Base-by-base conservation (phyloP, 2,797 vertebrate genomes). In the Cuculus canorus region DNA sequence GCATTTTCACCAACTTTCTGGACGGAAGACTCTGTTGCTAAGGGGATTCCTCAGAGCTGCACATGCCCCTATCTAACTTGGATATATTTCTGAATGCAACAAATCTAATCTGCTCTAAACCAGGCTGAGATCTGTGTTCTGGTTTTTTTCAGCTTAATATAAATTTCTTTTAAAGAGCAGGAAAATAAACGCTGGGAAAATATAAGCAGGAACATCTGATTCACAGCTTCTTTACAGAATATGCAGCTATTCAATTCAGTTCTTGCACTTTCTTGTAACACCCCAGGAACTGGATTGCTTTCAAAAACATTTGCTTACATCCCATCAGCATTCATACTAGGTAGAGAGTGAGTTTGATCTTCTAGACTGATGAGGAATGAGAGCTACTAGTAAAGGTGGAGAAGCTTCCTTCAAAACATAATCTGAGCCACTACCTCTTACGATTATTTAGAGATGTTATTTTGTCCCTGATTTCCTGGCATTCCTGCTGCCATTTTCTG, bases 321-420 rank as follows among this genome's bases (percentile, higher is more conserved):
- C 43, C 52, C 30, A 77, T 17, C 14, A 81, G 39, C 56, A 53
- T 8, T 86, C 53, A 63, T 52, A 43, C 53, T 50, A 92, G 57
- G 39, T 10, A 71, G 80, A 86, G 25, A 82, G 21, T 3, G 25
- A 78, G 48, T 90, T 81, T 86, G 37, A 37, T 91, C 48, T 82
- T 96, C 75, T 53, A 39, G 30, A 33, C 69, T 41, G 54, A 90
- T 63, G 70, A 93, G 69, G 65, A 96, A 84, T 86, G 70, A 91
- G 10, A 89, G 60, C 63, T 70, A 50, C 43, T 53, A 83, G 64
- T 68, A 91, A 72, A n/a, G 27, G 33, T 59, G 59, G 56, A 90
- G 64, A 28, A 75, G 17, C n/a, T 22, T 91, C n/a, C 64, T 81
- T 94, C 50, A 93, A 86, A 90, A 86, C 77, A 90, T 41, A 83